A percentile compares a stretch with the other conserved stretches of the same genome.
phyloP scores from a whole-genome alignment of 2,888 invertebrate genomes.

The Tiliacea aurago region DNA sequence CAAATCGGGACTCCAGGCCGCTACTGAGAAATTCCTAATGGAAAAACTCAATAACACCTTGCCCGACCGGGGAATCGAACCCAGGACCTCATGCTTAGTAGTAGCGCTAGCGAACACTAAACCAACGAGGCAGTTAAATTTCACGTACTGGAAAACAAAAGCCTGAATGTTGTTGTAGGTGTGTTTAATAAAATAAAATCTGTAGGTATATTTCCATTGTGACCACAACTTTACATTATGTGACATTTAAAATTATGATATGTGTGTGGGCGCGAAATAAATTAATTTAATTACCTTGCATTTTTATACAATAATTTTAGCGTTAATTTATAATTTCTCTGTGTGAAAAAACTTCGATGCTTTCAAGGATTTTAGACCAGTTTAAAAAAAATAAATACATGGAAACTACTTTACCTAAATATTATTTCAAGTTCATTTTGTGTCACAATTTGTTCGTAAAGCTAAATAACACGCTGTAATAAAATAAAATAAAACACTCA shows the following conservation, averaged over 20 bases:
- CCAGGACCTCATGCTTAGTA: no score
- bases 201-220: not conserved
- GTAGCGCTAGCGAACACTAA: no score
- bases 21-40: no score
- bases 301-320: conserved; percentile 23
- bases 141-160: not conserved
- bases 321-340: conserved; percentile 3
- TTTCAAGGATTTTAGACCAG: conserved; percentile 2
- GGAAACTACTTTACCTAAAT: not conserved
- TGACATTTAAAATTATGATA: conserved; percentile 47
- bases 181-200: no score
- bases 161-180: no score
- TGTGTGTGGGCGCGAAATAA: conserved; percentile 35
- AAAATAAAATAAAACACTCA: not conserved
- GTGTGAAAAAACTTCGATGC: not conserved
- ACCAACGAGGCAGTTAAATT: conserved; percentile 1
- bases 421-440: not conserved
- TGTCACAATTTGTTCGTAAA: not conserved
- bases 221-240: conserved; percentile 11
- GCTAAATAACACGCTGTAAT: not conserved
- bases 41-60: no score
- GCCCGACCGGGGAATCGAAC: no score
- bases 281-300: conserved; percentile 42
- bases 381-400: not conserved
- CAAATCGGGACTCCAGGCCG: no score